Base-by-base conservation (phyloP, 2,113 vertebrate species). In the Chaetorhynchus papuensis region DNA sequence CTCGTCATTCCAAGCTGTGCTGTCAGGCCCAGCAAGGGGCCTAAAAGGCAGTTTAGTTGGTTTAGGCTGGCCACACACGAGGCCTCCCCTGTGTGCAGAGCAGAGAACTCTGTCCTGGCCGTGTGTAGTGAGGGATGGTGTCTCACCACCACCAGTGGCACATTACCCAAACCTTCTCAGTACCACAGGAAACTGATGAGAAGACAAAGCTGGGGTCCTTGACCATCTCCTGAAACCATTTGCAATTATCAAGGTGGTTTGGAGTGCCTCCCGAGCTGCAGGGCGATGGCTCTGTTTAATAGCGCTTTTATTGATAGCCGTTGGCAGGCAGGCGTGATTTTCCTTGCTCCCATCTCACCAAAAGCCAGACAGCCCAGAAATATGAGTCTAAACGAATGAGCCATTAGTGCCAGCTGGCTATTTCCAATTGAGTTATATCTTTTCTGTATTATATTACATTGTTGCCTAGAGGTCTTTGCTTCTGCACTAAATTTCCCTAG, bases 341-440 rank as follows among this genome's bases (percentile, higher is more conserved):
- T 66, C 87, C 65, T 88, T 83, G 52, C 84, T 82, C 54, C 49
- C 66, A 60, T 54, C 82, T 95, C 87, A 85, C 83, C 94, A 80
- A 53, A 92, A 90, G 94, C 87, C 92, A 94, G 83, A 80, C 82
- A 61, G 93, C 60, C 71, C 44, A 77, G 93, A 95, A 97, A 91
- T 59, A 83, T 6, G 75, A 86, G 45, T 65, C 90, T 64, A 93
- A 90, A 96, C 61, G 86, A 96, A 96, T 60, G 87, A 97, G 82
- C 83, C 93, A 75, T 91, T 94, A 91, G 92, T 97, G 94, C 95
- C 96, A 94, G 72, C 87, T 85, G 91, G 69, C 88, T 44, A 15
- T 92, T 96, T 89, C 72, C 89, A 91, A 85, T 39, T 81, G 80
- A 95, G 72, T 96, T 87, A 87, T 95, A 91, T 88, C 63, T 89